Percentiles rank a stretch among this genome's conserved stretches.
phyloP scores from a whole-genome alignment of 2,113 vertebrate species.

The Paramisgurnus dabryanus region DNA sequence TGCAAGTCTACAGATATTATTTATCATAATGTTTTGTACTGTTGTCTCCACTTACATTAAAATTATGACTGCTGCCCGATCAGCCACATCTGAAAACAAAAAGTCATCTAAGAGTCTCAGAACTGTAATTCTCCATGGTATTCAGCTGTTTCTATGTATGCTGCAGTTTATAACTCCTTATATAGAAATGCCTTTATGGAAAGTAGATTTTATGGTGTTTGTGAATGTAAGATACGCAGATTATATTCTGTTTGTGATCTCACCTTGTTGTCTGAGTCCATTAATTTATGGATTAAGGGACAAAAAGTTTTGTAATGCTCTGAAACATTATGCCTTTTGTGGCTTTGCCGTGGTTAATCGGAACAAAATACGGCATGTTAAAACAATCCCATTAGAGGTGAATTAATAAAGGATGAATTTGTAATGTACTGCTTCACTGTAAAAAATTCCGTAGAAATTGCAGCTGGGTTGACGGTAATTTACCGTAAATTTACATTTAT shows the following conservation, averaged over 20 bases:
- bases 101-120: constrained; percentile 47
- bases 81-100: constrained; percentile 37
- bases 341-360: constrained; percentile 8
- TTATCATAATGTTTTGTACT: constrained; percentile 39
- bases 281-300: constrained; percentile 56
- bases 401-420: no score
- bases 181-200: constrained; percentile 39
- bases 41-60: constrained; percentile 52
- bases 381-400: neutral
- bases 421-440: no score
- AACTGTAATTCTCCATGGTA: constrained; percentile 56
- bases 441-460: no score
- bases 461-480: no score
- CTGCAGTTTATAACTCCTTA: constrained; percentile 39
- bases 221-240: constrained; percentile 38
- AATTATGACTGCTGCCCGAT: constrained; percentile 50
- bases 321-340: constrained; percentile 47
- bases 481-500: no score
- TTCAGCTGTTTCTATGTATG: constrained; percentile 57
- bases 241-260: constrained; percentile 44
- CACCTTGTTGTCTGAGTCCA: constrained; percentile 48
- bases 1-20: neutral
- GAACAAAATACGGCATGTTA: constrained; percentile 7
- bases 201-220: constrained; percentile 22
- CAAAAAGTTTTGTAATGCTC: constrained; percentile 47